Evolutionary conservation across 2,797 vertebrate species (phyloP), one percentile per base, ranked within the genome.

Genomic region (Rhinoraja longicauda): DNA sequence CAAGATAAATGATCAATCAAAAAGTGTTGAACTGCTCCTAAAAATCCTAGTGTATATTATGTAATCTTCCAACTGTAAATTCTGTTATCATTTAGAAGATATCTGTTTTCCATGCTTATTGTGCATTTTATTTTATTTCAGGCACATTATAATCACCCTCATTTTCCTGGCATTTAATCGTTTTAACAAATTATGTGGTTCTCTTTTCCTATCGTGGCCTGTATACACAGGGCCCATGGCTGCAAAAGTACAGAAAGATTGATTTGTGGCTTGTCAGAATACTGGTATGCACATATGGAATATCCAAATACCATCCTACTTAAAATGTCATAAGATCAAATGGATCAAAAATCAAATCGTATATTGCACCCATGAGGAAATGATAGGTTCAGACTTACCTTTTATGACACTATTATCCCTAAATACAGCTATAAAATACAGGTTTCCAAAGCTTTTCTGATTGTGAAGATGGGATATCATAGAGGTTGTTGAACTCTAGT

Each of bases 191-290:
- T 0, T 96, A 94, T 93, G 93, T 94, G 2, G 94, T 94, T 59
- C 95, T 97, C 32, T 96, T 97, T 94, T 95, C 94, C 90, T 95
- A 94, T 93, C 94, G 95, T 29, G 96, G 96, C 78, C 93, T 96
- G 93, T 96, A 96, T 94, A 94, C 95, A 81, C 96, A 96, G 36
- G 95, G 95, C 81, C 94, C 93, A 0, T 97, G 97, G 96, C 77
- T 98, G 76, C 90, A 94, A 93, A 97, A 96, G 94, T 93, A 95
- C 53, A 95, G 95, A 93, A 96, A 67, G 39, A 90, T 59, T 72
- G 97, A 98, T 45, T 95, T 97, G 77, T 97, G 97, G 97, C 95
- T 97, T 93, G 94, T 96, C 94, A 95, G 96, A 59, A 93, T 97
- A 94, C 94, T 98, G 94, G 97, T 98, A 97, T 94, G 97, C 93